phyloP scores from a whole-genome alignment of 1,140 invertebrate species.

The Trypoxylus dichotomus region DNA sequence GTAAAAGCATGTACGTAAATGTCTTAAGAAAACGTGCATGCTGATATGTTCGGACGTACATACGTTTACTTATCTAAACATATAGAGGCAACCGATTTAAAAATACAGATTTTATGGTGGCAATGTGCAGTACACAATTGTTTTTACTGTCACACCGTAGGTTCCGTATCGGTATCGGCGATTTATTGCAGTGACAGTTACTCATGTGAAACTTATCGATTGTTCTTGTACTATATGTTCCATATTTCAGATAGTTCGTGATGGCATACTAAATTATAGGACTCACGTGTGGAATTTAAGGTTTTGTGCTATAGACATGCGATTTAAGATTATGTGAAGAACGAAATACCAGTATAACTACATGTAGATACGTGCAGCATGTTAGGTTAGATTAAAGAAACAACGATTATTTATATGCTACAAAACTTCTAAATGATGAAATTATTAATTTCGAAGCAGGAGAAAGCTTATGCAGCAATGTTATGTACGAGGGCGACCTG shows the following conservation, averaged over 20 bases:
- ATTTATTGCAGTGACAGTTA: neutral
- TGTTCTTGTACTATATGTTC: neutral
- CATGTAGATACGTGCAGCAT: too few species aligned
- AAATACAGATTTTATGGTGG: neutral
- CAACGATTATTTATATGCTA: too few species aligned
- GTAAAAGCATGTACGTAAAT: too few species aligned
- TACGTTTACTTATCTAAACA: neutral
- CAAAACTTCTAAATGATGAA: too few species aligned
- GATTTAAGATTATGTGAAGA: too few species aligned
- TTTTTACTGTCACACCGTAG: neutral
- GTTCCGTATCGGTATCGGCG: neutral
- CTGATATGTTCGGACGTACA: neutral
- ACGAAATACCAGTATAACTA: too few species aligned
- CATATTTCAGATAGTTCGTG: neutral
- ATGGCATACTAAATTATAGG: neutral
- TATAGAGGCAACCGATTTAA: neutral
- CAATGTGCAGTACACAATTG: neutral
- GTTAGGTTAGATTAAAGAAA: too few species aligned
- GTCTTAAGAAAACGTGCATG: neutral
- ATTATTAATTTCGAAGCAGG: too few species aligned
- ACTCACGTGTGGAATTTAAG: neutral
- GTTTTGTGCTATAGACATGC: too few species aligned
- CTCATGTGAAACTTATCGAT: neutral
- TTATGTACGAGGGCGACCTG: too few species aligned
- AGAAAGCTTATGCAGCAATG: too few species aligned